These are phyloP conservation scores for Diarsia mendica DNA, from an alignment of 2,888 invertebrate genomes.

Conservation along the genomic window DNA sequence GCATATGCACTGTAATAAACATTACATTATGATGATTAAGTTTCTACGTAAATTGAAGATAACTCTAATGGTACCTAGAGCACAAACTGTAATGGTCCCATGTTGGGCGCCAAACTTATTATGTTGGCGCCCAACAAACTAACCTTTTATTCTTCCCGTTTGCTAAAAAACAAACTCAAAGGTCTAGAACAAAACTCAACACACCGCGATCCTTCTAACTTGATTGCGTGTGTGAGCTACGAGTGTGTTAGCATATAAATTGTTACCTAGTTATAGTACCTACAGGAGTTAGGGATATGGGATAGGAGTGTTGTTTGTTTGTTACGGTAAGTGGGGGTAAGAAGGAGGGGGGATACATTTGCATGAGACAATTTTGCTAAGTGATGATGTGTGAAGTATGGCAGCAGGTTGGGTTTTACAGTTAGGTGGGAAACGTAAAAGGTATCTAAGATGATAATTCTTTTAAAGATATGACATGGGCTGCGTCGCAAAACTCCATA, in stretches of 20 bases:
- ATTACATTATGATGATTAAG: not conserved
- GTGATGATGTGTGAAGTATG: slow-evolving; percentile 62
- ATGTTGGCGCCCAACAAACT: slow-evolving; percentile 22
- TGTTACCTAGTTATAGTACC: slow-evolving; percentile 61
- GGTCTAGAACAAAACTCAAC: slow-evolving; percentile 54
- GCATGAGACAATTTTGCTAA: slow-evolving; percentile 72
- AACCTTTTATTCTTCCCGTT: not conserved
- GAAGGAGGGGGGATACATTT: slow-evolving; percentile 57
- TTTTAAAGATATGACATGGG: not conserved
- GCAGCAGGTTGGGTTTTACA: slow-evolving; percentile 1
- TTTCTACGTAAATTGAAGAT: not conserved
- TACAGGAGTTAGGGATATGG: slow-evolving; percentile 50
- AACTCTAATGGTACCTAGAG: not conserved
- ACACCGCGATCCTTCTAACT: slow-evolving; percentile 66
- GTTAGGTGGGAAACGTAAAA: not conserved
- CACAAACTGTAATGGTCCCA: not conserved
- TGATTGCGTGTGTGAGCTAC: slow-evolving; percentile 70
- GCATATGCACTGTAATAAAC: not conserved
- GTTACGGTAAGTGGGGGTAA: slow-evolving; percentile 31
- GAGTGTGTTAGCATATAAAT: slow-evolving; percentile 71
- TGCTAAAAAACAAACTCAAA: slow-evolving; percentile 20
- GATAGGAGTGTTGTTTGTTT: slow-evolving; percentile 59
- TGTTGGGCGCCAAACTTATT: slow-evolving; percentile 14
- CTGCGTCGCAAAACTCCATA: too few relatives aligned
- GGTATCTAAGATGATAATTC: not conserved